phyloP scores from a whole-genome alignment of 1,140 invertebrate species.

The Drosophila rhopaloa region DNA sequence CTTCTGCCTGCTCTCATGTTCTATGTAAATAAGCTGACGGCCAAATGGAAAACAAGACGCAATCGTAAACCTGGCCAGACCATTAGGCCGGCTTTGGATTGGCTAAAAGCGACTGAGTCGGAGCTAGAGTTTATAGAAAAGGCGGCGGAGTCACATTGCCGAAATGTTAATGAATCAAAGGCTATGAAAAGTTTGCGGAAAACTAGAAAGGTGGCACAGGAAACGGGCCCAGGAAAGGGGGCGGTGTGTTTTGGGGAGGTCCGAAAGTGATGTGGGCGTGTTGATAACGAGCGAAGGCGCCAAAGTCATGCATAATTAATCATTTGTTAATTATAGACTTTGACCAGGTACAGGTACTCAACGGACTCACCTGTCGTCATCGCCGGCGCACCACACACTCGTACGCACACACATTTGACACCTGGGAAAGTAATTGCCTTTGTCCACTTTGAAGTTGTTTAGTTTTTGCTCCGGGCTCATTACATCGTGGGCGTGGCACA shows the following conservation, averaged over 20 bases:
- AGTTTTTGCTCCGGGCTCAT: slow-evolving; percentile 64
- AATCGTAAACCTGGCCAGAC: slow-evolving; percentile 33
- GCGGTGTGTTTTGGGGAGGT: neutral
- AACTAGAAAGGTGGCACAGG: slow-evolving; percentile 61
- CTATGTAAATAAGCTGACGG: slow-evolving; percentile 77
- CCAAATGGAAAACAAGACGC: slow-evolving; percentile 67
- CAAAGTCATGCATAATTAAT: slow-evolving; percentile 81
- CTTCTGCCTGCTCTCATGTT: slow-evolving; percentile 69
- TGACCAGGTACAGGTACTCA: slow-evolving; percentile 43
- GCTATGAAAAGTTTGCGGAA: slow-evolving; percentile 62
- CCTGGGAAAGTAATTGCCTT: slow-evolving; percentile 80
- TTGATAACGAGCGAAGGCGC: slow-evolving; percentile 72
- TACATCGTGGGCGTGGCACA: slow-evolving; percentile 51
- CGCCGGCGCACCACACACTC: slow-evolving; percentile 18
- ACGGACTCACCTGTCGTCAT: slow-evolving; percentile 54
- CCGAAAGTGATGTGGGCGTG: slow-evolving; percentile 54
- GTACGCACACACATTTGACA: slow-evolving; percentile 67
- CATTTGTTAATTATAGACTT: slow-evolving; percentile 82
- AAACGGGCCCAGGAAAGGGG: slow-evolving; percentile 19
- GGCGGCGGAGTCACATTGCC: slow-evolving; percentile 36
- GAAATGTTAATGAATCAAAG: slow-evolving; percentile 81
- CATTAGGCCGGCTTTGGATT: slow-evolving; percentile 37
- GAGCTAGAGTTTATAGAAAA: slow-evolving; percentile 20
- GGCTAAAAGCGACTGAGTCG: neutral
- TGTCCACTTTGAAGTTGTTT: slow-evolving; percentile 76